phyloP scores from a whole-genome alignment of 2,113 vertebrate genomes.

The Bettongia penicillata region DNA sequence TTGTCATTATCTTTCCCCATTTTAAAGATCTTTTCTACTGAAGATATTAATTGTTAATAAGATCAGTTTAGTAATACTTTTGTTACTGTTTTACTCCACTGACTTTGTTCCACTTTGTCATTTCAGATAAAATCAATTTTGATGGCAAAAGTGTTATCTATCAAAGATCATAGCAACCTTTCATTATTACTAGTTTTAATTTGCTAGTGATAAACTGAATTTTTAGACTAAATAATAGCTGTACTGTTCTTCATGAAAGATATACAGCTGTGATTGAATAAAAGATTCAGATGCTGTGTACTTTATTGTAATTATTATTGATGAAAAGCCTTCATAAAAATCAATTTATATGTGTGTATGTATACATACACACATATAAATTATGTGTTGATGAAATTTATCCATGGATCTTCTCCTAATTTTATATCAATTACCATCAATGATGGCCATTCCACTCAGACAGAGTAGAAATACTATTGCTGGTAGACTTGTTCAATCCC shows the following conservation, averaged over 20 bases:
- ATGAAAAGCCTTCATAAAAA: neutral
- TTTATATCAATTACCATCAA: no score
- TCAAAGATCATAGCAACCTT: neutral
- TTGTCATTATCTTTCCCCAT: no score
- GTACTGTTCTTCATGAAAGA: neutral
- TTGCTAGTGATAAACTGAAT: neutral
- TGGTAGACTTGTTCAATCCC: no score
- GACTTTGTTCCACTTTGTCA: neutral
- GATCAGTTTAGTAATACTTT: no score
- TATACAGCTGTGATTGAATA: neutral
- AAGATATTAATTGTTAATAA: no score
- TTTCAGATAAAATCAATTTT: neutral
- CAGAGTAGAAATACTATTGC: no score
- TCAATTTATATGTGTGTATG: neutral
- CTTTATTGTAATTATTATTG: no score
- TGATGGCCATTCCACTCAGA: no score
- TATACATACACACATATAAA: neutral
- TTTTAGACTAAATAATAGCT: neutral
- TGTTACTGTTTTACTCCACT: neutral
- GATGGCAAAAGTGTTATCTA: neutral
- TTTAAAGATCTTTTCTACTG: no score
- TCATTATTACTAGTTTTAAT: conserved; percentile 26
- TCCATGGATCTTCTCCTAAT: no score
- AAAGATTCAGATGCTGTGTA: neutral
- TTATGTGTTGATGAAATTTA: neutral